Evolutionary conservation across 2,888 invertebrate genomes (phyloP).

Genomic region (Syrphus vitripennis): DNA sequence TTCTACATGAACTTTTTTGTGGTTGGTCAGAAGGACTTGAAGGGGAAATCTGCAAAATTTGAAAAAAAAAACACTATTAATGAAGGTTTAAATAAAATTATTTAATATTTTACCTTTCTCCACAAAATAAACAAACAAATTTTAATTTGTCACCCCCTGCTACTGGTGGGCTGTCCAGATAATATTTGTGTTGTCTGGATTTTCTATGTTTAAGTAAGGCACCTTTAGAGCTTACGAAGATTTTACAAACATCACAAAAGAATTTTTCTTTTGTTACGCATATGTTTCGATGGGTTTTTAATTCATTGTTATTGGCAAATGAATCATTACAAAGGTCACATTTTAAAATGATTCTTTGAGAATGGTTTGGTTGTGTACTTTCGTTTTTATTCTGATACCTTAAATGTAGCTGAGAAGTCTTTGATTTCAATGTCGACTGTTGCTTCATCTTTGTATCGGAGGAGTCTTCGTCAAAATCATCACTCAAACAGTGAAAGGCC

Average conservation of each 20-base stretch:
- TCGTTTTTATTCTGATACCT: background rate
- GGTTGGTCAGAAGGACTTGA: slow-evolving; percentile 56
- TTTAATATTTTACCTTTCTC: slow-evolving; percentile 41
- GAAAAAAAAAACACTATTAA: background rate
- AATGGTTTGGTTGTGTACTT: background rate
- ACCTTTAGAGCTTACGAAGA: background rate
- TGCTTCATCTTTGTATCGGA: background rate
- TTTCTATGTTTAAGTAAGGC: slow-evolving; percentile 30
- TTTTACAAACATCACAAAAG: slow-evolving; percentile 51
- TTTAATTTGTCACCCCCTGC: background rate
- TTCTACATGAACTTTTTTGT: slow-evolving; percentile 53
- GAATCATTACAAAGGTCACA: slow-evolving; percentile 36
- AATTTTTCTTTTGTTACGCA: slow-evolving; percentile 20
- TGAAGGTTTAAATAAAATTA: background rate
- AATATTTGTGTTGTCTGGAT: slow-evolving; percentile 6
- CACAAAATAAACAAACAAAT: slow-evolving; percentile 43
- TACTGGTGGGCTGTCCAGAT: background rate
- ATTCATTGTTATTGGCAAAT: slow-evolving; percentile 27
- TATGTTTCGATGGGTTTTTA: slow-evolving; percentile 27
- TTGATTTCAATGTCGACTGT: background rate
- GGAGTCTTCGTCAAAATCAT: background rate
- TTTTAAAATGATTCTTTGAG: background rate
- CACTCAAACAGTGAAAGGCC: background rate
- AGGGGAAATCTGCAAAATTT: slow-evolving; percentile 36
- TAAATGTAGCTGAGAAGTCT: too few species aligned